Conservation (phyloP, 1,140 invertebrate genomes). For the Orussus abietinus region DNA sequence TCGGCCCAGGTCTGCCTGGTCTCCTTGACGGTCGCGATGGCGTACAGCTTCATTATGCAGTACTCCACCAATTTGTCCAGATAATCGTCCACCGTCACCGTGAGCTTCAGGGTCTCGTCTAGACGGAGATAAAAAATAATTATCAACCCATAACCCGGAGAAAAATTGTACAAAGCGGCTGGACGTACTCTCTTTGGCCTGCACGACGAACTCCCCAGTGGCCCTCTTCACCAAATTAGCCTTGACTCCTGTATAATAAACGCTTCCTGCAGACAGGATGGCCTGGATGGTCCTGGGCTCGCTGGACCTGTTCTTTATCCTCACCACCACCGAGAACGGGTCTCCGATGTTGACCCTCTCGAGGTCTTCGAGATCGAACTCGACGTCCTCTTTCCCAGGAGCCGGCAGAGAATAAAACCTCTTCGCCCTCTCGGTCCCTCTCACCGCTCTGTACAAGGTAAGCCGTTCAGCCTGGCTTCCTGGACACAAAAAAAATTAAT, state of each 20-base stretch:
- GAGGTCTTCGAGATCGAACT: conserved; percentile 66
- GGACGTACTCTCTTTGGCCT: conserved; percentile 51
- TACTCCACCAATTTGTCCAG: conserved; percentile 71
- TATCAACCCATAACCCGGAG: conserved; percentile 8
- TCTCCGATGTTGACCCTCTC: conserved; percentile 67
- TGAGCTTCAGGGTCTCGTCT: conserved; percentile 62
- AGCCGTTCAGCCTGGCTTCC: conserved; percentile 64
- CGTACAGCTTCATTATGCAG: conserved; percentile 69
- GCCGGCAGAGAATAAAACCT: conserved; percentile 62
- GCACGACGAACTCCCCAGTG: conserved; percentile 60
- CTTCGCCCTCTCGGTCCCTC: conserved; percentile 61
- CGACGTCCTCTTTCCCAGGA: conserved; percentile 59
- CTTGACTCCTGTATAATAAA: conserved; percentile 76
- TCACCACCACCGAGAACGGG: conserved; percentile 62
- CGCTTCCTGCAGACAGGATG: conserved; percentile 62
- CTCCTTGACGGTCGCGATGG: conserved; percentile 66
- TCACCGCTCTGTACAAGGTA: conserved; percentile 65
- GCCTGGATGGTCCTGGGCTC: conserved; percentile 62
- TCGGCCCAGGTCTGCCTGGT: conserved; percentile 72
- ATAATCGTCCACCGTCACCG: conserved; percentile 63
- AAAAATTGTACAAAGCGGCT: conserved; percentile 13
- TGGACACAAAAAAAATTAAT: conserved; percentile 18
- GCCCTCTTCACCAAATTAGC: conserved; percentile 66
- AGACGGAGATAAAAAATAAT: conserved; percentile 11
- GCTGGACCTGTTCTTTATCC: conserved; percentile 63